phyloP scores from a whole-genome alignment of 1,140 invertebrate species.

The Dendrolimus kikuchii region DNA sequence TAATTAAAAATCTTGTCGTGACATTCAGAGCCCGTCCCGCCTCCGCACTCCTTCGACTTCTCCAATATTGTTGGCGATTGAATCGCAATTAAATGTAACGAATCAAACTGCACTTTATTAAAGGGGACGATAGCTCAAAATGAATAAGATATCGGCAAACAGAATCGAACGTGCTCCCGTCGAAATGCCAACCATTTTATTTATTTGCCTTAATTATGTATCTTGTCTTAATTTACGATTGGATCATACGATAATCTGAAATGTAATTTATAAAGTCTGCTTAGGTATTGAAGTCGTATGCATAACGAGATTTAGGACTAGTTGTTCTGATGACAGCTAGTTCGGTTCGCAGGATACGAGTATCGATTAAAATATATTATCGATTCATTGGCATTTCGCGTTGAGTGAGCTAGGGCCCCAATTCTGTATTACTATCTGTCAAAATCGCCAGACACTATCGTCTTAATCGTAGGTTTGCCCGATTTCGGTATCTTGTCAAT shows the following conservation, averaged over 20 bases:
- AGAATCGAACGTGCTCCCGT: constrained; percentile 68
- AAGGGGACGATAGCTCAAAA: constrained; percentile 66
- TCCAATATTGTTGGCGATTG: constrained; percentile 69
- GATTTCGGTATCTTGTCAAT: too few species aligned
- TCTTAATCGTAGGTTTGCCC: too few species aligned
- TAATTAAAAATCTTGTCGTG: constrained; percentile 73
- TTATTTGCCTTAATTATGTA: constrained; percentile 72
- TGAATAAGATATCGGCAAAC: constrained; percentile 44
- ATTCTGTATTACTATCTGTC: too few species aligned
- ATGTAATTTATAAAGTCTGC: constrained; percentile 68
- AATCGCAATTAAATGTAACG: constrained; percentile 69
- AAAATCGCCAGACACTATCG: too few species aligned
- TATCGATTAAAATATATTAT: constrained; percentile 62
- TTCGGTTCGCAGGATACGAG: constrained; percentile 26
- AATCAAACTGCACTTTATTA: constrained; percentile 70
- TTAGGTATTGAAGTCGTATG: constrained; percentile 62
- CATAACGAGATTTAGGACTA: constrained; percentile 70
- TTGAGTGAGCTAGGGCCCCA: constrained; percentile 36
- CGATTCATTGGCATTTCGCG: constrained; percentile 61
- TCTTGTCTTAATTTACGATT: constrained; percentile 73
- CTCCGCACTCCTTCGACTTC: constrained; percentile 61
- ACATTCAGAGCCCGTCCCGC: constrained; percentile 64
- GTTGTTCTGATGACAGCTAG: constrained; percentile 39
- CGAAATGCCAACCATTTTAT: constrained; percentile 72
- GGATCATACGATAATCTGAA: constrained; percentile 71